Base-by-base conservation (phyloP, 1,140 invertebrate species). In the Lutraria rhynchaena region DNA sequence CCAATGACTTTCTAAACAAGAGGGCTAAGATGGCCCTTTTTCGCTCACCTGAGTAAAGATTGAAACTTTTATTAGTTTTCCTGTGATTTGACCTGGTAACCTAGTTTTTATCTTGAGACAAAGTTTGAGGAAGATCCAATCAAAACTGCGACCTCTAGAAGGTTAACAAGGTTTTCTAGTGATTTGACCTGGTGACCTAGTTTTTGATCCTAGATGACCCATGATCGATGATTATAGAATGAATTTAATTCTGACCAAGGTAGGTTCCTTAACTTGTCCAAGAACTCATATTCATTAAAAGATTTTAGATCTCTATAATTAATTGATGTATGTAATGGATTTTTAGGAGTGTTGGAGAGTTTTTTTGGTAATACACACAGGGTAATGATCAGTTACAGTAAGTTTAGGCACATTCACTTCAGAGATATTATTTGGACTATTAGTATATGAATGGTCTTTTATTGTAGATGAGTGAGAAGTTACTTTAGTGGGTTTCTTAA, bases 371-470 rank as follows among this genome's bases (percentile, higher is more conserved):
- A n/a, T n/a, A 9, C 24, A 35, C 22, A 63, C 60, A 35, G 60
- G 60, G n/a, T 9, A 63, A 24, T 63, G 60, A 63, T 63, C 60
- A 63, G 31, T 63, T 7, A 63, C 5, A 35, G 60, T n/a, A 19
- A 63, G 17, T 11, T 4, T 5, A 11, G 60, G 60, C 22, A 63
- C 37, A n/a, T 3, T 2, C 15, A 63, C 22, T 35, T 63, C n/a
- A 37, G 7, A 1, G 7, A 63, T 63, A 63, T 44, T 63, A 2
- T 7, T 3, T 24, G 60, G 60, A 7, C 2, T 37, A 44, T 63
- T 63, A 3, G 60, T 37, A 37, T 63, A 63, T 9, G 37, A 3
- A 37, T 63, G 60, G n/a, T 63, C 37, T 3, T 35, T 63, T 5
- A 63, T 37, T 37, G 60, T 63, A 19, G 33, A 63, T 63, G 60